These are phyloP conservation scores for Poeciliopsis paucimaculata DNA, from an alignment of 2,797 vertebrate species.

Conservation along the genomic window DNA sequence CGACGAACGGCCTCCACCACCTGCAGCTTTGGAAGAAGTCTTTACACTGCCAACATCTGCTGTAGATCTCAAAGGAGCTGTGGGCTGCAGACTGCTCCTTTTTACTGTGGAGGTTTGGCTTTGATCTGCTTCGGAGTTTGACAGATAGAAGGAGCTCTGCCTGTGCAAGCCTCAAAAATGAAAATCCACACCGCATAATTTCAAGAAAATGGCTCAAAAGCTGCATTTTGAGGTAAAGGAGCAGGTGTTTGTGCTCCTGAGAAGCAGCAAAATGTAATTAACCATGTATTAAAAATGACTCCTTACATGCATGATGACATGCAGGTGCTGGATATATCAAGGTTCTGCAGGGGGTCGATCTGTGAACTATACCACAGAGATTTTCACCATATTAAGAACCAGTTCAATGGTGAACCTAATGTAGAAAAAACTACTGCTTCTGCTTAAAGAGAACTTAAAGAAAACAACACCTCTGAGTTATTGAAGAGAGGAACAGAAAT, in stretches of 20 bases:
- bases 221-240: slow-evolving; percentile 38
- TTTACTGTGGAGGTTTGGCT: slow-evolving; percentile 26
- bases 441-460: background rate
- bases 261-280: slow-evolving; percentile 48
- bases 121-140: slow-evolving; percentile 33
- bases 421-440: background rate
- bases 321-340: slow-evolving; percentile 5
- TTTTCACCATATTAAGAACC: background rate
- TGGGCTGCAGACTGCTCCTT: slow-evolving; percentile 29
- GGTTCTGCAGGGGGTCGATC: background rate
- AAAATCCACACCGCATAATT: slow-evolving; percentile 5
- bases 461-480: background rate
- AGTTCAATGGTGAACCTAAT: background rate
- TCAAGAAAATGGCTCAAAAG: slow-evolving; percentile 25
- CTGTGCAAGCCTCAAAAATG: slow-evolving; percentile 18
- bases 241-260: slow-evolving; percentile 47
- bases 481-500: background rate
- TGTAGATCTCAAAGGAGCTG: slow-evolving; percentile 41
- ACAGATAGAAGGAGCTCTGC: slow-evolving; percentile 32
- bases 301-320: slow-evolving; percentile 24
- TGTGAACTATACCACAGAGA: background rate
- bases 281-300: slow-evolving; percentile 48
- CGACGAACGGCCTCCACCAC: slow-evolving; percentile 36
- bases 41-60: slow-evolving; percentile 52
- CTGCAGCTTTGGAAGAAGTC: slow-evolving; percentile 42